Evolutionary conservation across 2,888 invertebrate species (phyloP).

Genomic region (Chelonus formosanus): DNA sequence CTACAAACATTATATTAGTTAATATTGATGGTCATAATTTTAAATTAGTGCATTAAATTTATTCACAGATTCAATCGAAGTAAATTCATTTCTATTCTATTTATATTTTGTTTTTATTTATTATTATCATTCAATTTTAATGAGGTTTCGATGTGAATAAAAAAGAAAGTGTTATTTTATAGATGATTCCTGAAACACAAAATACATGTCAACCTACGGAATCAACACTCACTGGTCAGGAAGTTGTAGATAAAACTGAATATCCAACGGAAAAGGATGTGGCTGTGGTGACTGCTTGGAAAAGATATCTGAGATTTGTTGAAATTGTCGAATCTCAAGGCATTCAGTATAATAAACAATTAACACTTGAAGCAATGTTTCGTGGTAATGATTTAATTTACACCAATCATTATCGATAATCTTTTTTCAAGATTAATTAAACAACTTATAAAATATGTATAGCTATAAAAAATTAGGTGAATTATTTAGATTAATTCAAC

Average conservation of each 20-base stretch:
- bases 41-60: not conserved
- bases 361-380: conserved; percentile 59
- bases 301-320: conserved; percentile 56
- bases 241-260: conserved; percentile 45
- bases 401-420: conserved; percentile 46
- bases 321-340: conserved; percentile 54
- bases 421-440: conserved; percentile 12
- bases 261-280: conserved; percentile 50
- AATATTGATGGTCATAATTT: not conserved
- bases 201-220: conserved; percentile 48
- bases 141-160: not conserved
- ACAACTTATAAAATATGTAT: no score
- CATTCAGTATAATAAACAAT: conserved; percentile 52
- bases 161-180: conserved; percentile 28
- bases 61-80: no score
- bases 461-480: not conserved
- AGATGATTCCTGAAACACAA: conserved; percentile 59
- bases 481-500: no score
- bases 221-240: conserved; percentile 41
- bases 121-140: not conserved
- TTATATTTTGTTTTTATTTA: not conserved
- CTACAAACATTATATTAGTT: conserved; percentile 47
- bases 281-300: conserved; percentile 57
- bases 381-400: conserved; percentile 59
- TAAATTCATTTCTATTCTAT: no score